These are phyloP conservation scores for Nasonovia ribisnigri DNA, from an alignment of 2,888 invertebrate species.

Conservation along the genomic window DNA sequence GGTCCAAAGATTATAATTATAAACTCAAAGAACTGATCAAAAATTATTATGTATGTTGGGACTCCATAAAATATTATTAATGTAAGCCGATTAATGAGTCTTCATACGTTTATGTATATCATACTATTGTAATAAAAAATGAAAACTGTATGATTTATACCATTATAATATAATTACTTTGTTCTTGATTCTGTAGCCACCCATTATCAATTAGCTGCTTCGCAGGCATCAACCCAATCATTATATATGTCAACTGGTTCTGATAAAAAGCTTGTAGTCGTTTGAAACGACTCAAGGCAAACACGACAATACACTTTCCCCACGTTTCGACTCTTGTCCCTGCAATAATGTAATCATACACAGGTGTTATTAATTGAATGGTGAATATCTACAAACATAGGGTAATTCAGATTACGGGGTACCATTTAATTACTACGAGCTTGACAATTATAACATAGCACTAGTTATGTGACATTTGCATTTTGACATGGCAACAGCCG, in stretches of 20 bases:
- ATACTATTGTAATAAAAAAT: neutral
- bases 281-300: constrained; percentile 96
- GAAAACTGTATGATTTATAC: neutral
- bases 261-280: constrained; percentile 94
- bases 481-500: neutral
- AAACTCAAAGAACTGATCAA: neutral
- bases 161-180: constrained; percentile 28
- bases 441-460: neutral
- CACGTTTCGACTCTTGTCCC: constrained; percentile 95
- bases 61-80: neutral
- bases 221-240: constrained; percentile 99
- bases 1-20: too few species aligned
- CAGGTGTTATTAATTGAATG: neutral
- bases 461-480: neutral
- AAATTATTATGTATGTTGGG: neutral
- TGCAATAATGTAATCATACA: constrained; percentile 71
- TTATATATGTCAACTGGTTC: constrained; percentile 99
- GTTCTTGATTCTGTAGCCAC: constrained; percentile 17
- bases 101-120: neutral
- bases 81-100: neutral
- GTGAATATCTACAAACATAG: neutral
- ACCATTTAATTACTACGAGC: neutral
- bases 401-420: neutral
- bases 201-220: constrained; percentile 82
- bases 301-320: constrained; percentile 95